A percentile compares a stretch with the other conserved stretches of the same genome.
Conservation (phyloP, 2,113 vertebrate species). For the Cettia cetti region DNA sequence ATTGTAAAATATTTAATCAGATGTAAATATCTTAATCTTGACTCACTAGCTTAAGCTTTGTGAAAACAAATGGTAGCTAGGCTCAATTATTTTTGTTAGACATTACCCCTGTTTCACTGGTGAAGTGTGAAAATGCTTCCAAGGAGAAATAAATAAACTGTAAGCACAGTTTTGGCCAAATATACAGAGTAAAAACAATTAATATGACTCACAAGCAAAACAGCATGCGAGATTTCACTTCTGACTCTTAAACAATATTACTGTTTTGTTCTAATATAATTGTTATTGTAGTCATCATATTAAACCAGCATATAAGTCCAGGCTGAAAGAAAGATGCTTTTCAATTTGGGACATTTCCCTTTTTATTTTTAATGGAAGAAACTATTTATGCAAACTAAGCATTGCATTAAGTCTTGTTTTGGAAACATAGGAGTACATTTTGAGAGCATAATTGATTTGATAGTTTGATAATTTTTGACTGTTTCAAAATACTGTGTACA, state of each 20-base stretch:
- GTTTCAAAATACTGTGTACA: neutral
- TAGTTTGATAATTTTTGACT: neutral
- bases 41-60: neutral
- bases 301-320: neutral
- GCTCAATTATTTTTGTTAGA: neutral
- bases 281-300: neutral
- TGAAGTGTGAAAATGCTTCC: neutral
- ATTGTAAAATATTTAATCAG: neutral
- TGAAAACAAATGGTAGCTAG: neutral
- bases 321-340: neutral
- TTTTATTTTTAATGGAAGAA: neutral
- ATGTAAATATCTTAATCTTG: neutral
- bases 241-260: neutral
- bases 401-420: neutral
- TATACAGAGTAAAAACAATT: neutral
- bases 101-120: neutral
- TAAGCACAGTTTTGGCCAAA: neutral
- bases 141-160: neutral
- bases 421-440: neutral
- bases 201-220: neutral
- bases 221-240: neutral
- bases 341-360: accelerated
- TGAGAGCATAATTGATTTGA: neutral
- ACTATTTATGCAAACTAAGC: neutral
- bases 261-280: neutral